Conservation (phyloP, 2,797 vertebrate species). For the Chelmon rostratus region DNA sequence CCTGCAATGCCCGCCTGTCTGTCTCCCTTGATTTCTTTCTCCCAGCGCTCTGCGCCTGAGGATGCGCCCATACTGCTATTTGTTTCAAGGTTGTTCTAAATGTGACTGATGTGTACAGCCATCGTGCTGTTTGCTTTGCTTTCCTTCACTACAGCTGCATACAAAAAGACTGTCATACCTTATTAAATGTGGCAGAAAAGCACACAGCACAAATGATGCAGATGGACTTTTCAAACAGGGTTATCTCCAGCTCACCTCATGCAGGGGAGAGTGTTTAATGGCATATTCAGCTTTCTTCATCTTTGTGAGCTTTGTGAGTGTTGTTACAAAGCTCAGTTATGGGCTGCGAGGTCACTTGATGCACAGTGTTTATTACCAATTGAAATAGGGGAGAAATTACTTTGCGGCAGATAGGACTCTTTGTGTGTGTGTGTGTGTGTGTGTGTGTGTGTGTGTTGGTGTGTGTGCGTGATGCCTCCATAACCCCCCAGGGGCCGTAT, state of each 20-base stretch:
- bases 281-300: slow-evolving; percentile 61
- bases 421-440: slow-evolving; percentile 36
- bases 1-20: slow-evolving; percentile 68
- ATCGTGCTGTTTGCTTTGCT: slow-evolving; percentile 70
- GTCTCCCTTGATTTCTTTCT: slow-evolving; percentile 75
- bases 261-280: slow-evolving; percentile 55
- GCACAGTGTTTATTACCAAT: slow-evolving; percentile 72
- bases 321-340: slow-evolving; percentile 59
- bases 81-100: slow-evolving; percentile 83
- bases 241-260: slow-evolving; percentile 55
- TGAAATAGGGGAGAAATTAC: slow-evolving; percentile 77
- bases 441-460: slow-evolving; percentile 37
- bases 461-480: slow-evolving; percentile 51
- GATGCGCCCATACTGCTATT: slow-evolving; percentile 68
- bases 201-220: slow-evolving; percentile 60
- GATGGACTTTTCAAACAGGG: slow-evolving; percentile 51
- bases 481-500: slow-evolving; percentile 70
- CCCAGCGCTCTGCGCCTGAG: slow-evolving; percentile 54
- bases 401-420: slow-evolving; percentile 59
- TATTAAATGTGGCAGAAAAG: slow-evolving; percentile 66
- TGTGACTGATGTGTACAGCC: slow-evolving; percentile 77
- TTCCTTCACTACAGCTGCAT: slow-evolving; percentile 58
- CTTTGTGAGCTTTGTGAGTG: slow-evolving; percentile 57
- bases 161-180: slow-evolving; percentile 55
- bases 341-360: slow-evolving; percentile 63